Evolutionary conservation across 2,797 vertebrate species (phyloP).

Genomic region (Yasuhikotakia modesta): DNA sequence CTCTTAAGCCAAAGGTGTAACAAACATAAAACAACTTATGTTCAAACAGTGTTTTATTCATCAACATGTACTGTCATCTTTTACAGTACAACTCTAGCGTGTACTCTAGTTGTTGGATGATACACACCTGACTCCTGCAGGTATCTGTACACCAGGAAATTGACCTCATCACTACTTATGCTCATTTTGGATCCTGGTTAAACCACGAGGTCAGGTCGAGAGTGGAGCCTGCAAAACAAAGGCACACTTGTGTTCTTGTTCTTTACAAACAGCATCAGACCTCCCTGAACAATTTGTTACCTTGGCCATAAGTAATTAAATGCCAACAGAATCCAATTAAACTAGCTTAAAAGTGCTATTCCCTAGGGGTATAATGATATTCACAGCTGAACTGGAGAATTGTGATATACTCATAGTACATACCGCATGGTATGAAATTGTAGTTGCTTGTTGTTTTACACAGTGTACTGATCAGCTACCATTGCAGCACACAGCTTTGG

Average conservation of each 20-base stretch:
- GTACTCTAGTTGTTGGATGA: background rate
- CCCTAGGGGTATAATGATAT: too few species aligned
- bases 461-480: too few species aligned
- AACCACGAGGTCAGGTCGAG: conserved; percentile 98
- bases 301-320: background rate
- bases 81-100: too few species aligned
- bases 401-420: too few species aligned
- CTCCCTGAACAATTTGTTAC: background rate
- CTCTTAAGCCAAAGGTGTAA: background rate
- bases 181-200: conserved; percentile 99
- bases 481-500: too few species aligned
- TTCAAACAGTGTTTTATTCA: background rate
- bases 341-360: background rate
- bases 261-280: background rate
- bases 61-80: too few species aligned
- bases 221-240: conserved; percentile 83
- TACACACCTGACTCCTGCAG: conserved; percentile 96
- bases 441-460: too few species aligned
- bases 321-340: background rate
- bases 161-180: conserved; percentile 99
- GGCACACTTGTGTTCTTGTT: background rate
- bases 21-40: background rate
- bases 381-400: too few species aligned
- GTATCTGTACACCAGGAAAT: conserved; percentile 99
- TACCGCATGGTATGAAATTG: too few species aligned